phyloP scores from a whole-genome alignment of 2,888 invertebrate genomes.

The Anoplius nigerrimus region DNA sequence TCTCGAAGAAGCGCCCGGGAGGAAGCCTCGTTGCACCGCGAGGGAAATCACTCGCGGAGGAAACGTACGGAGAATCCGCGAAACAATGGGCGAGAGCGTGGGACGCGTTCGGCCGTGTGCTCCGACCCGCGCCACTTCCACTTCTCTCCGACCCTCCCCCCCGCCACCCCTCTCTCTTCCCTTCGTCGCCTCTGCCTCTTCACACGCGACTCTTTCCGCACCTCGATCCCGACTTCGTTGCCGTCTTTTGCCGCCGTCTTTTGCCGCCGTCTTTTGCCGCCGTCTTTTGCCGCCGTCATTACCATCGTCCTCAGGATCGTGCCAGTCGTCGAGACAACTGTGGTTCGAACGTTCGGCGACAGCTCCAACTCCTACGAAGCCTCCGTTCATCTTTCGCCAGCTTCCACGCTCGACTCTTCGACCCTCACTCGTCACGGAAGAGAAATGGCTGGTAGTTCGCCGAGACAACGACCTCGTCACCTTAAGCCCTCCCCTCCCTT shows the following conservation, averaged over 20 bases:
- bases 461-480: background rate
- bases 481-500: background rate
- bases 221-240: background rate
- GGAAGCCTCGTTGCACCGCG: background rate
- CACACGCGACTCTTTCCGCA: background rate
- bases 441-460: background rate
- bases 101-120: constrained; percentile 60
- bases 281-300: too few species aligned
- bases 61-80: constrained; percentile 27
- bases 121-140: constrained; percentile 43
- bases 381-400: too few species aligned
- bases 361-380: too few species aligned
- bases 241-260: constrained; percentile 18
- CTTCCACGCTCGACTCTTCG: background rate
- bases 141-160: constrained; percentile 11
- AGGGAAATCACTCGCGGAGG: constrained; percentile 19
- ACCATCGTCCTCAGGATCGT: too few species aligned
- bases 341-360: background rate
- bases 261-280: background rate
- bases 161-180: background rate
- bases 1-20: too few species aligned
- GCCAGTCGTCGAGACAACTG: too few species aligned
- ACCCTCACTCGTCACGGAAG: constrained; percentile 1
- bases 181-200: background rate
- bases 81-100: constrained; percentile 69